Evolutionary conservation across 2,113 vertebrate species (phyloP).

Genomic region (Ophthalmolycus amberensis): DNA sequence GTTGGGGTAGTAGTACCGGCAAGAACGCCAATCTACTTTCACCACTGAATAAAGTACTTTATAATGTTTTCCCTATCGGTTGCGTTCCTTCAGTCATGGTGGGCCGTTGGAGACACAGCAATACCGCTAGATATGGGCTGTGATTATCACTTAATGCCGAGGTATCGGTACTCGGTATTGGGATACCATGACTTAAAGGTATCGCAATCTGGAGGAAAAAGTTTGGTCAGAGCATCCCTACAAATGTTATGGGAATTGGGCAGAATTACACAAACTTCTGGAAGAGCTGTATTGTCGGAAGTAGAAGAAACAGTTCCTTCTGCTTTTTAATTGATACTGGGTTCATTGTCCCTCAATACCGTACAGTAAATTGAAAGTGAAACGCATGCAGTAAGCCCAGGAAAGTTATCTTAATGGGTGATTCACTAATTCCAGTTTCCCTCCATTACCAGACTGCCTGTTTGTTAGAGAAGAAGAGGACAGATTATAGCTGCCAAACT

Average conservation of each 20-base stretch:
- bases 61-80: background rate
- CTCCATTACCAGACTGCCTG: background rate
- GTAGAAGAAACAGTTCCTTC: too few relatives aligned
- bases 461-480: background rate
- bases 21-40: background rate
- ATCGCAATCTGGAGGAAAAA: background rate
- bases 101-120: background rate
- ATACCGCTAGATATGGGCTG: background rate
- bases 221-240: background rate
- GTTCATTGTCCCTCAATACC: too few relatives aligned
- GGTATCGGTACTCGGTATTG: background rate
- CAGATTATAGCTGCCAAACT: background rate
- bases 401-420: background rate
- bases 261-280: background rate
- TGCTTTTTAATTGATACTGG: too few relatives aligned
- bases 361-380: background rate
- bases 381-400: too few relatives aligned
- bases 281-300: background rate
- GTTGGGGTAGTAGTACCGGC: background rate
- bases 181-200: background rate
- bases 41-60: background rate
- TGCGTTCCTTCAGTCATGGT: background rate
- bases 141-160: background rate
- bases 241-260: background rate
- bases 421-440: background rate